Percentiles rank a stretch among this genome's conserved stretches.
These are phyloP conservation scores for Protonibea diacanthus DNA, from an alignment of 2,797 vertebrate genomes.

Conservation along the genomic window DNA sequence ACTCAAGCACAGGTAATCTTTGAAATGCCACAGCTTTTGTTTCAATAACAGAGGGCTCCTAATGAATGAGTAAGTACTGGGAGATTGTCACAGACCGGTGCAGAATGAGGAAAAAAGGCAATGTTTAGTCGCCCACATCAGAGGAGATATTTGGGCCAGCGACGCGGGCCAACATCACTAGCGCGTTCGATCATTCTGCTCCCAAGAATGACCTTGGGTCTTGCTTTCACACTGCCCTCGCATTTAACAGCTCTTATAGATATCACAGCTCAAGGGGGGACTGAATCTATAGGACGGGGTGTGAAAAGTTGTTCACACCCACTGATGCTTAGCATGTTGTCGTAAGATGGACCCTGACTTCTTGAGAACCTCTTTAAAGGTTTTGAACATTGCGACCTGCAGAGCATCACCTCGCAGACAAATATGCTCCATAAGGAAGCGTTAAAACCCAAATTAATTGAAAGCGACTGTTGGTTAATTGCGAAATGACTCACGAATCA, in stretches of 20 bases:
- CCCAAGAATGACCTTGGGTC: conserved; percentile 46
- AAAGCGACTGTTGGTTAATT: conserved; percentile 36
- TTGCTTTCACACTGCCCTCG: conserved; percentile 67
- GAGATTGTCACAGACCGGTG: conserved; percentile 21
- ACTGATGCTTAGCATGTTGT: conserved; percentile 56
- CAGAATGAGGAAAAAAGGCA: conserved; percentile 49
- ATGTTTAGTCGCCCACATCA: conserved; percentile 65
- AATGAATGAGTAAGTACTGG: conserved; percentile 37
- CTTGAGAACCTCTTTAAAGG: neutral
- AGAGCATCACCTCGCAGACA: conserved; percentile 2
- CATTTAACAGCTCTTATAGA: conserved; percentile 65
- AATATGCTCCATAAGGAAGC: conserved; percentile 19
- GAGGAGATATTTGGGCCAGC: conserved; percentile 64
- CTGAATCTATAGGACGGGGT: conserved; percentile 61
- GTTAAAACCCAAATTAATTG: conserved; percentile 12
- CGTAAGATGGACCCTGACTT: conserved; percentile 36
- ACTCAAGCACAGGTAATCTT: conserved; percentile 65
- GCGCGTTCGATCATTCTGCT: conserved; percentile 62
- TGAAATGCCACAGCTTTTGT: conserved; percentile 66
- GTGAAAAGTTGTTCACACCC: conserved; percentile 74
- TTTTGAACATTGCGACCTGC: conserved; percentile 12
- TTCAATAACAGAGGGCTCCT: conserved; percentile 51
- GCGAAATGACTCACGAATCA: conserved; percentile 30
- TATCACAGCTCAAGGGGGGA: conserved; percentile 49
- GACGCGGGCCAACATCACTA: conserved; percentile 51